These are phyloP conservation scores for Clanis bilineata DNA, from an alignment of 2,888 invertebrate species.

Conservation along the genomic window DNA sequence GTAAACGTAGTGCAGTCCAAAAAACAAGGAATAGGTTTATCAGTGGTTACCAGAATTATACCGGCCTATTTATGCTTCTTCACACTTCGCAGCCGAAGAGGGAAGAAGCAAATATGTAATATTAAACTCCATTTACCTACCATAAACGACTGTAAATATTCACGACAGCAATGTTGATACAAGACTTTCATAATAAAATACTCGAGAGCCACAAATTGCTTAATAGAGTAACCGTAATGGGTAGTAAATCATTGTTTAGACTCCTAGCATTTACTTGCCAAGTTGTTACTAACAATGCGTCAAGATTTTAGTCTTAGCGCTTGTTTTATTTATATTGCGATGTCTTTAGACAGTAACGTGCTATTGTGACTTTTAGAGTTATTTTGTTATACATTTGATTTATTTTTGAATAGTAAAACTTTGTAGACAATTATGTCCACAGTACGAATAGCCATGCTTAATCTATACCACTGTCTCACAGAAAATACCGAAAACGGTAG, in stretches of 20 bases:
- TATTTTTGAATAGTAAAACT: no score
- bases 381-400: no score
- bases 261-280: slow-evolving; percentile 34
- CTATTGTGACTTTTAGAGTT: not conserved
- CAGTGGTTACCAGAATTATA: no score
- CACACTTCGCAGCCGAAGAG: no score
- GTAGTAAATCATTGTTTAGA: slow-evolving; percentile 49
- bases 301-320: not conserved
- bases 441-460: no score
- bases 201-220: slow-evolving; percentile 29
- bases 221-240: slow-evolving; percentile 32
- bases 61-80: no score
- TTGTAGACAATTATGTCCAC: no score
- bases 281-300: slow-evolving; percentile 22
- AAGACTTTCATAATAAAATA: slow-evolving; percentile 15
- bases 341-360: not conserved
- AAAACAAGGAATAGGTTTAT: no score
- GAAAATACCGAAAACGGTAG: no score
- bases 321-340: not conserved
- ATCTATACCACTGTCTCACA: no score
- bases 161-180: slow-evolving; percentile 11
- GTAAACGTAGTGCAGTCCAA: no score
- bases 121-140: not conserved
- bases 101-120: not conserved
- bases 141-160: slow-evolving; percentile 5